A percentile compares a stretch with the other conserved stretches of the same genome.
Conservation (phyloP, 64 coral and sea anemone species). For the Montipora foliosa region DNA sequence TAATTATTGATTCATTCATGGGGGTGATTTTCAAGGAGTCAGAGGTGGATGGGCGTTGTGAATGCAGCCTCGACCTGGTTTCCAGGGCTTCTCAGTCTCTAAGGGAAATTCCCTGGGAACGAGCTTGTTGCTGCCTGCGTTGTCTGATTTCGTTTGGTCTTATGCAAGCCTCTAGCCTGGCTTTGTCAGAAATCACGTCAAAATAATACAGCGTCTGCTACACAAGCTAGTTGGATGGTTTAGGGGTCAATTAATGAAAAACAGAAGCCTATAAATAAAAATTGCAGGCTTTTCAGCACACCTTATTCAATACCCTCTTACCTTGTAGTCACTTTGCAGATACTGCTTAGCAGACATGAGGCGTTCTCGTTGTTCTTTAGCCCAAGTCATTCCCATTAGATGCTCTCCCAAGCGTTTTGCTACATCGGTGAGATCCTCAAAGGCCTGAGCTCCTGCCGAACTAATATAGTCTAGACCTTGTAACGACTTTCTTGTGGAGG, state of each 20-base stretch:
- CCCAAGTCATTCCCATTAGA: constrained; percentile 28
- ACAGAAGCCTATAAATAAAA: not conserved
- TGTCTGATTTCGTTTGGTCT: no score
- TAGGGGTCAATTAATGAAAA: not conserved
- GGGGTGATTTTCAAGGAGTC: no score
- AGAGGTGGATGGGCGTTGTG: no score
- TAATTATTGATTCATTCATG: no score
- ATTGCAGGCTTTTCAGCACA: not conserved
- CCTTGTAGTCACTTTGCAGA: constrained; percentile 21
- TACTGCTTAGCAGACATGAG: constrained; percentile 32
- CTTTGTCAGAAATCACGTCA: no score
- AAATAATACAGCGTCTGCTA: no score
- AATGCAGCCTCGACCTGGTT: no score
- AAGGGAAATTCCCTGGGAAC: no score
- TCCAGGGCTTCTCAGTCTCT: no score
- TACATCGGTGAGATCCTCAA: not conserved
- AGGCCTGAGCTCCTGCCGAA: not conserved
- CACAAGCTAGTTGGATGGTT: no score
- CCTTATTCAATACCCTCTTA: not conserved
- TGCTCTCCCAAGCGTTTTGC: constrained; percentile 8
- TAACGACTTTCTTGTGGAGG: constrained; percentile 65
- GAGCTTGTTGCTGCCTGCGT: no score
- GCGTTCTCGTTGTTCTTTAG: constrained; percentile 1
- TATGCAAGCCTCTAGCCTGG: no score
- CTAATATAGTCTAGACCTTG: constrained; percentile 75